Percentiles rank a stretch among this genome's conserved stretches.
phyloP scores from a whole-genome alignment of 2,797 vertebrate species.

The Percopsis omiscomaycus region DNA sequence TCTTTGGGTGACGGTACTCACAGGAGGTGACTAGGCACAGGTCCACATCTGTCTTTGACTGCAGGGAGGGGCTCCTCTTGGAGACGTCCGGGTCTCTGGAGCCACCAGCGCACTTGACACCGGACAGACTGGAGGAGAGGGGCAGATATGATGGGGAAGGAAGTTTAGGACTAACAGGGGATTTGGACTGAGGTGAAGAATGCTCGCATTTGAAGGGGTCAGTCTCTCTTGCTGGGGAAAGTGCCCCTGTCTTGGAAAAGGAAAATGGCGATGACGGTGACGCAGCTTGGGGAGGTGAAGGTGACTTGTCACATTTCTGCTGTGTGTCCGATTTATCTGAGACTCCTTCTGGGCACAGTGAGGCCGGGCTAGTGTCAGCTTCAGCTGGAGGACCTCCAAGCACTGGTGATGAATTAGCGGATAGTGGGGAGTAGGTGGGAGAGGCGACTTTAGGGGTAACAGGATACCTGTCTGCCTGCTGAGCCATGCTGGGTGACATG shows the following conservation, averaged over 20 bases:
- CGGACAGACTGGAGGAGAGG: slow-evolving; percentile 52
- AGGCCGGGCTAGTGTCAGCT: slow-evolving; percentile 51
- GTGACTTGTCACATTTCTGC: slow-evolving; percentile 57
- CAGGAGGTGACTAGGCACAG: slow-evolving; percentile 92
- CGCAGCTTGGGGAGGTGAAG: slow-evolving; percentile 57
- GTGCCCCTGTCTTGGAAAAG: slow-evolving; percentile 60
- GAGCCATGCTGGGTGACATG: too few species aligned
- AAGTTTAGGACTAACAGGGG: slow-evolving; percentile 63
- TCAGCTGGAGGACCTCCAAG: slow-evolving; percentile 46
- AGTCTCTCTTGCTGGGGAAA: slow-evolving; percentile 56
- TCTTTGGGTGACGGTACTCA: slow-evolving; percentile 94
- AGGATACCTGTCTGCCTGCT: slow-evolving; percentile 60
- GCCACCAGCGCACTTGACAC: slow-evolving; percentile 63
- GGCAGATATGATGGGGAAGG: slow-evolving; percentile 62
- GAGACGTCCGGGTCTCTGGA: slow-evolving; percentile 69
- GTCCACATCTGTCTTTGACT: slow-evolving; percentile 88
- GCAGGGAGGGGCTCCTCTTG: slow-evolving; percentile 67
- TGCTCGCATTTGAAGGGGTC: slow-evolving; percentile 77
- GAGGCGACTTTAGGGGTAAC: slow-evolving; percentile 68
- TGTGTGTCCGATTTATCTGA: slow-evolving; percentile 43
- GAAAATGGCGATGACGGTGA: slow-evolving; percentile 72
- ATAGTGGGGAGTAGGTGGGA: slow-evolving; percentile 68
- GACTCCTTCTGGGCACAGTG: slow-evolving; percentile 35
- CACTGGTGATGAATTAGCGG: slow-evolving; percentile 62
- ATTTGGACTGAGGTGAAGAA: slow-evolving; percentile 78